Evolutionary conservation across 2,888 invertebrate genomes (phyloP).

Genomic region (Rosalia funebris): DNA sequence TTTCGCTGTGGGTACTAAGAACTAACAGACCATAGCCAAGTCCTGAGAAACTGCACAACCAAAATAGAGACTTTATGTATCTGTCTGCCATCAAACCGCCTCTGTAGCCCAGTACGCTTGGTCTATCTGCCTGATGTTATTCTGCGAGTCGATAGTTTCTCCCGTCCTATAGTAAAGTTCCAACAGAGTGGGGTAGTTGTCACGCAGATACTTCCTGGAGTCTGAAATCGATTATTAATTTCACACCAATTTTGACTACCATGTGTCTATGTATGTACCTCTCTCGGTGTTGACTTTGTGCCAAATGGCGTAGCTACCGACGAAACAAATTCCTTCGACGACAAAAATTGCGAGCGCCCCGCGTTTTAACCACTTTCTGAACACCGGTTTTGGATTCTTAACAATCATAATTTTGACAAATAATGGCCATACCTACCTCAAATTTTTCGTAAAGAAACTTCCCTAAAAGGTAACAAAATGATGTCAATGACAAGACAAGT

Average conservation of each 20-base stretch:
- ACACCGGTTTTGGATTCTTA: constrained; percentile 70
- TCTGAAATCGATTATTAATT: constrained; percentile 66
- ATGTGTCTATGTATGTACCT: constrained; percentile 66
- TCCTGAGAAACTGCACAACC: constrained; percentile 70
- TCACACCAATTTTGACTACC: background rate
- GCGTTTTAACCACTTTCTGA: constrained; percentile 62
- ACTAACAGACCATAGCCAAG: constrained; percentile 71
- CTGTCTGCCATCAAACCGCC: constrained; percentile 62
- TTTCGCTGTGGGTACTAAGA: constrained; percentile 67
- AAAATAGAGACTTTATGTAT: constrained; percentile 66
- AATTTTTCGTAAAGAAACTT: background rate
- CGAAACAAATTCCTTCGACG: constrained; percentile 70
- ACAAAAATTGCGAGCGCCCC: constrained; percentile 69
- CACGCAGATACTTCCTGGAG: constrained; percentile 74
- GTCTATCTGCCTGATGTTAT: constrained; percentile 67
- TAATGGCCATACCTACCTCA: constrained; percentile 24
- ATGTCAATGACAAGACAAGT: constrained; percentile 5
- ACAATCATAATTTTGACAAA: constrained; percentile 69
- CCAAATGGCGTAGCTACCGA: constrained; percentile 73
- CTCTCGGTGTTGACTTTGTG: constrained; percentile 75
- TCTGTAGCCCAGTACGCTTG: constrained; percentile 69
- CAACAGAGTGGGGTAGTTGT: constrained; percentile 73
- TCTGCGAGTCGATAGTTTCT: constrained; percentile 69
- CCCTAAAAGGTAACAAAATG: constrained; percentile 11
- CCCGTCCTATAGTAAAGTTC: constrained; percentile 77